Evolutionary conservation across 2,888 invertebrate genomes (phyloP), one percentile per base, ranked within the genome.

Genomic region (Cantharis flavilabris): DNA sequence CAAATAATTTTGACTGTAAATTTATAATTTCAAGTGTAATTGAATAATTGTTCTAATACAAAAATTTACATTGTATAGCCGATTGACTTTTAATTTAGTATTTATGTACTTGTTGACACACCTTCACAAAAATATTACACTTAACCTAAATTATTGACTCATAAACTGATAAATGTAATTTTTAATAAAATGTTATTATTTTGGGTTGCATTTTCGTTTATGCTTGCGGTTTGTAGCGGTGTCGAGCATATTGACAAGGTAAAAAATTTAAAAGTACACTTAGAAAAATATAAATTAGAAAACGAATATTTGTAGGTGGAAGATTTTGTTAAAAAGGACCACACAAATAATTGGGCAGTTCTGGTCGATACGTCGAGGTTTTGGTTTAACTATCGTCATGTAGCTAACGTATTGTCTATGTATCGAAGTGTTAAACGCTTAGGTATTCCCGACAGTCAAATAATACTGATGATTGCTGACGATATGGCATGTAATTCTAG

Each of bases 381-480:
- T 89, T 99, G 99, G 99, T 99, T 99, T 87, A 99, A 99, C 88
- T 99, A 99, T 88, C 93, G 99, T 7, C 99, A 99, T 92, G 98
- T 99, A 30, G 98, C 99, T 3, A 99, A 99, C 88, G 99, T 99
- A 0, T 89, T 99, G 16, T 99, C 99, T 0, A 97, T 99, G 80
- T 99, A 99, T 87, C 93, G 98, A 11, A 98, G 98, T 86, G 98
- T 99, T 0, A 99, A 99, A 89, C 91, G 99, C 14, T 90, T 99
- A 3, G 99, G 99, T n/a, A 99, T 99, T 83, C 99, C 99, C 0
- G 99, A 99, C 88, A 96, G 96, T 76, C 99, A 99, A 88, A 99
- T 99, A 75, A 99, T 99, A 81, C 89, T 99, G 74, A 99, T 99
- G 99, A 94, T 99, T 81, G 99, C 99, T 1, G 99, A 99, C 89